Evolutionary conservation across 2,113 vertebrate species (phyloP).

Genomic region (Pterocles gutturalis): DNA sequence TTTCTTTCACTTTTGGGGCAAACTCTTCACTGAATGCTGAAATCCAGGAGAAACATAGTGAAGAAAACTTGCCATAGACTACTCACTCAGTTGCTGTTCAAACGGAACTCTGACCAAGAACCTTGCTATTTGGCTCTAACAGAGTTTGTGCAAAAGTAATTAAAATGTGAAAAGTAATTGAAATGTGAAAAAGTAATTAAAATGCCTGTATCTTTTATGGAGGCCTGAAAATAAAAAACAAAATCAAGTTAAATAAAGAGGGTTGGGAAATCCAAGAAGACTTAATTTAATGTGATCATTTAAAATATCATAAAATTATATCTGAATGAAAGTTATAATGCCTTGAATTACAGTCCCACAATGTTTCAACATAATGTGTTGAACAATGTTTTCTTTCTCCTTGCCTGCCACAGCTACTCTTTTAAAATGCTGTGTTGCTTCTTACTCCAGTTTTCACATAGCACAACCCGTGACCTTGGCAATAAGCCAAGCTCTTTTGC

Average conservation of each 20-base stretch:
- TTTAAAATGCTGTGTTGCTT: not conserved
- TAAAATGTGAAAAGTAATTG: not conserved
- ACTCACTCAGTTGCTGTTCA: not conserved
- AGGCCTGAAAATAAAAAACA: not conserved
- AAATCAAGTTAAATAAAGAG: not conserved
- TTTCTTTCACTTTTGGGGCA: not conserved
- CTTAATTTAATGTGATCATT: not conserved
- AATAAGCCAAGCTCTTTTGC: conserved; percentile 23
- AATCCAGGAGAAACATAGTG: not conserved
- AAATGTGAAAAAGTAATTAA: not conserved
- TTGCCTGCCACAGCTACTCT: not conserved
- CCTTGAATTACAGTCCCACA: not conserved
- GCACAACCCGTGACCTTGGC: conserved; percentile 9
- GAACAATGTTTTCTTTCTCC: not conserved
- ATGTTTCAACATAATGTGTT: not conserved
- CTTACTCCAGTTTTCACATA: conserved; percentile 7
- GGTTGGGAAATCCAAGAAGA: not conserved
- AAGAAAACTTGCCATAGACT: not conserved
- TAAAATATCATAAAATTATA: not conserved
- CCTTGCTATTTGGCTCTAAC: not conserved
- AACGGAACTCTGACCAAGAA: not conserved
- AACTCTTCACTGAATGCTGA: not conserved
- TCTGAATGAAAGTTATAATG: not conserved
- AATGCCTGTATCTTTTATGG: not conserved
- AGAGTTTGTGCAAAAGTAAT: not conserved